Percentiles rank a stretch among this genome's conserved stretches.
These are phyloP conservation scores for Pantelozetes paolii DNA, from an alignment of 2,888 invertebrate species.

Conservation along the genomic window DNA sequence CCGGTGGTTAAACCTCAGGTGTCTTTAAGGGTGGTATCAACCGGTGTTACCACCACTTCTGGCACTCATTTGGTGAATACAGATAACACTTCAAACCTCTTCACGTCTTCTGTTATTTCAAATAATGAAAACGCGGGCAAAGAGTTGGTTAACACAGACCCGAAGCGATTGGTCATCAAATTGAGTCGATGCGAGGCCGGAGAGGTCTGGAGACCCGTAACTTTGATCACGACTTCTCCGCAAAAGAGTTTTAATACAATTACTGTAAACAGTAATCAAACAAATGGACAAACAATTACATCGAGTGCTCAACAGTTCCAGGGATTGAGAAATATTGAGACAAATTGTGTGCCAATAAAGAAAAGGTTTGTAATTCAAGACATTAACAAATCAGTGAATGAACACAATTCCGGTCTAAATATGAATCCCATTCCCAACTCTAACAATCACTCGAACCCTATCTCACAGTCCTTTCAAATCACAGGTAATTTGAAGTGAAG, in stretches of 20 bases:
- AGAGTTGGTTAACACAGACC: constrained; percentile 20
- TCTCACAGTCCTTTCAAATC: constrained; percentile 19
- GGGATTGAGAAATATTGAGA: constrained; percentile 4
- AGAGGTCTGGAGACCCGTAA: constrained; percentile 31
- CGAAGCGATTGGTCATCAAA: constrained; percentile 34
- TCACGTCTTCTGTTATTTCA: constrained; percentile 18
- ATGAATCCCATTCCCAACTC: background rate
- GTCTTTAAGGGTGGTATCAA: constrained; percentile 1
- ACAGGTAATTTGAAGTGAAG: background rate
- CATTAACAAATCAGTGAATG: background rate
- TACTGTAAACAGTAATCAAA: background rate
- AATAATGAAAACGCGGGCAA: constrained; percentile 20
- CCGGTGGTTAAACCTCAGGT: background rate
- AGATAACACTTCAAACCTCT: background rate
- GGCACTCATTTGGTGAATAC: background rate
- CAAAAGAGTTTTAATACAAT: background rate
- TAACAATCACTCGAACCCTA: background rate
- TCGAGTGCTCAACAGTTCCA: constrained; percentile 7
- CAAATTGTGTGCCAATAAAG: constrained; percentile 25
- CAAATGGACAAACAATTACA: background rate
- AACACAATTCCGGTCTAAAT: background rate
- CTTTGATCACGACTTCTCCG: background rate
- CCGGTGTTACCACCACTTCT: background rate
- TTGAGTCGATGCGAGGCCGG: constrained; percentile 33
- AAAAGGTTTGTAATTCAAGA: background rate